Base-by-base conservation (phyloP, 2,113 vertebrate species). In the Pluvianellus socialis region DNA sequence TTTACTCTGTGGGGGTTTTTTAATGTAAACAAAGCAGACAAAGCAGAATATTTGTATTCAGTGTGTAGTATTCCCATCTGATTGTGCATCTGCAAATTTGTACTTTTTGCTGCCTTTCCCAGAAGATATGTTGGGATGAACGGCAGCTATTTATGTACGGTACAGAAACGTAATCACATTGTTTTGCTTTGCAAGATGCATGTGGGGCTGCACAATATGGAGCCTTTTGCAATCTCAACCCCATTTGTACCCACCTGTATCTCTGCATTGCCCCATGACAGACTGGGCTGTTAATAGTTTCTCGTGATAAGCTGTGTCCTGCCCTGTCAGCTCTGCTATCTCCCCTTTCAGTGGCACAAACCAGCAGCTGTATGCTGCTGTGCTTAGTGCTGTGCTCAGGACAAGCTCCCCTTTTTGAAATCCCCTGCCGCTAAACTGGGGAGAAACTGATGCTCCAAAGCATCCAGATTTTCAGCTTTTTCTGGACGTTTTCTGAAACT, bases 11-110 rank as follows among this genome's bases (percentile, higher is more conserved):
- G 38, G 8, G 12, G 18, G n/a, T 61, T 58, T 66, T 55, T 9
- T 2, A 42, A 62, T 45, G 45, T 77, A 62, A 94, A 82, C 49
- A 83, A 67, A 87, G 32, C 65, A 82, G 52, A 76, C 22, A 79
- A 88, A 91, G 30, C 65, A 79, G 82, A 92, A 52, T 80, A 86
- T 95, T 90, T 96, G n/a, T 80, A 67, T 88, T 81, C 75, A 24
- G 28, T 9, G 56, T 71, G 52, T 53, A 65, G 11, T 22, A 30
- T 67, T 92, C 68, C 79, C 63, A 86, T 63, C 72, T 70, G 82
- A 94, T 19, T 71, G 55, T 40, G n/a, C n/a, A 23, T 53, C 75
- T 80, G 63, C 56, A 91, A 27, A 79, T 90, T 71, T 52, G 26
- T 63, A 32, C 56, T 74, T 92, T 73, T 88, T 70, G 42, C 53